A percentile compares a stretch with the other conserved stretches of the same genome.
phyloP scores from a whole-genome alignment of 2,113 vertebrate genomes.

The Gambusia holbrooki region DNA sequence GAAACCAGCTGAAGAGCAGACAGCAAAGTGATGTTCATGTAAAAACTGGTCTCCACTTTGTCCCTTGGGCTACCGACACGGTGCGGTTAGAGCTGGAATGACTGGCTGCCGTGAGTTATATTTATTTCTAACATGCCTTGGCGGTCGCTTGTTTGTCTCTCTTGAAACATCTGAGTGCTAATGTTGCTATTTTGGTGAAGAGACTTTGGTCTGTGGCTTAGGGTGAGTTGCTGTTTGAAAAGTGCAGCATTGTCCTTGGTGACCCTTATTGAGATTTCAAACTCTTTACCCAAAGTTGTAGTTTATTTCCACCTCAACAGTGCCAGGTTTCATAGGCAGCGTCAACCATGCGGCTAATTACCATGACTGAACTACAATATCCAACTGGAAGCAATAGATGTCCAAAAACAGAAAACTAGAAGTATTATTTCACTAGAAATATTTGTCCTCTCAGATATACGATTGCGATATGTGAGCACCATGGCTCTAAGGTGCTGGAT shows the following conservation, averaged over 20 bases:
- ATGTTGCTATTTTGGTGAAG: constrained; percentile 44
- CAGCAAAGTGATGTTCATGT: constrained; percentile 42
- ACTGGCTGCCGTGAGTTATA: constrained; percentile 37
- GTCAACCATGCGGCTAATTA: neutral
- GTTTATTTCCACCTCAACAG: neutral
- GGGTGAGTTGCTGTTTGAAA: constrained; percentile 11
- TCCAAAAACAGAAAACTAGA: neutral
- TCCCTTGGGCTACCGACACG: constrained; percentile 50
- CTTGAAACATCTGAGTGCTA: constrained; percentile 61
- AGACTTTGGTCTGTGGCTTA: constrained; percentile 40
- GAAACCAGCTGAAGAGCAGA: constrained; percentile 60
- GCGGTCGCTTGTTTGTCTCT: constrained; percentile 44
- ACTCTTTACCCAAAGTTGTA: neutral
- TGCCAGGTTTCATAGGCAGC: neutral
- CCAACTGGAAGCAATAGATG: neutral
- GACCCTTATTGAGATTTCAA: neutral
- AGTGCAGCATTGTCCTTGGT: constrained; percentile 22
- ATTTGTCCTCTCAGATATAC: no score
- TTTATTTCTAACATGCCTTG: constrained; percentile 41
- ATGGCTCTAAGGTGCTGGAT: neutral
- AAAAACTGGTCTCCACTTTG: constrained; percentile 33
- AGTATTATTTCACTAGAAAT: neutral
- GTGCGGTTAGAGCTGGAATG: constrained; percentile 43
- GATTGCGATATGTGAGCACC: no score
- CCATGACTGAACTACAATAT: neutral